Conservation (phyloP, 2,888 invertebrate species). For the Terebella lapidaria region DNA sequence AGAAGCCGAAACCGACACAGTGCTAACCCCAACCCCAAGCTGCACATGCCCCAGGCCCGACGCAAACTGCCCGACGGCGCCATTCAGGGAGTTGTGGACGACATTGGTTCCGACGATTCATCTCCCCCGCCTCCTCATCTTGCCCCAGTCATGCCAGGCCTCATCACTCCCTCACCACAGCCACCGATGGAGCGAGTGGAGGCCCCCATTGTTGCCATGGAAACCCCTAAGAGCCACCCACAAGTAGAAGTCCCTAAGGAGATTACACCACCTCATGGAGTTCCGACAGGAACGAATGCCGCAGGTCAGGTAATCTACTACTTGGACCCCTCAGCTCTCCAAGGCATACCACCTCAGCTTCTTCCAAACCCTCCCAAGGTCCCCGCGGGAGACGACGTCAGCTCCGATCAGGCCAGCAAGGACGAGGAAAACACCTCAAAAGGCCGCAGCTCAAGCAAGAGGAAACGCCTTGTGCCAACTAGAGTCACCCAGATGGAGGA, state of each 20-base stretch:
- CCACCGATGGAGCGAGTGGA: too few relatives aligned
- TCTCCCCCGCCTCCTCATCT: neutral
- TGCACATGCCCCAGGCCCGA: slow-evolving; percentile 86
- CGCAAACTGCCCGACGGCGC: slow-evolving; percentile 67
- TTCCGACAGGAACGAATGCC: neutral
- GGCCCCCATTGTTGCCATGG: too few relatives aligned
- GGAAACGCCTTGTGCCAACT: slow-evolving; percentile 45
- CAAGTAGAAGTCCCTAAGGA: neutral
- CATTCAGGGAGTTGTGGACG: slow-evolving; percentile 23
- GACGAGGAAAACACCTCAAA: neutral
- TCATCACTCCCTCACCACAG: neutral
- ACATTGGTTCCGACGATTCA: neutral
- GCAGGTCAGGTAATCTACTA: neutral
- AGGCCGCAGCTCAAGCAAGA: slow-evolving; percentile 10
- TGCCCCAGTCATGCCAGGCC: slow-evolving; percentile 1
- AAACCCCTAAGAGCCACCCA: neutral
- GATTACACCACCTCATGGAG: neutral
- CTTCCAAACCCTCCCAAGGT: neutral
- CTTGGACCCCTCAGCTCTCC: neutral
- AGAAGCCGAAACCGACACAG: slow-evolving; percentile 93
- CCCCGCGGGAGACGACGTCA: neutral
- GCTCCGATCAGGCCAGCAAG: neutral
- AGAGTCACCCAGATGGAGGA: slow-evolving; percentile 38
- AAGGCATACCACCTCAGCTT: neutral
- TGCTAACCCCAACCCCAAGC: slow-evolving; percentile 95